Percentiles rank a stretch among this genome's conserved stretches.
Conservation (phyloP, 2,888 invertebrate species). For the Amitus sp. region DNA sequence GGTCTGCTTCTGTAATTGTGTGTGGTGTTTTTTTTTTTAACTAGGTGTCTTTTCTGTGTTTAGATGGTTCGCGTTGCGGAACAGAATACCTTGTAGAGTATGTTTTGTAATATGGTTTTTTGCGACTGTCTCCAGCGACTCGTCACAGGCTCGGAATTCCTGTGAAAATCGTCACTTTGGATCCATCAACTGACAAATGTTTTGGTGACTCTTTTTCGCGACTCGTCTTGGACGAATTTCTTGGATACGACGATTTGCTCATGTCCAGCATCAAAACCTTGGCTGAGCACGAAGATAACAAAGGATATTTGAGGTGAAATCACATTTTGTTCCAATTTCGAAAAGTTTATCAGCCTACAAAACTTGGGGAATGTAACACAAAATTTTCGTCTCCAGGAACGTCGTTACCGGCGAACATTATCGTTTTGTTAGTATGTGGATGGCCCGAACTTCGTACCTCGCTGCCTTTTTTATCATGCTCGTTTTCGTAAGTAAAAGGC, state of each 20-base stretch:
- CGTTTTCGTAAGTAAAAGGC: slow-evolving; percentile 88
- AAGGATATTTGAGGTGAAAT: slow-evolving; percentile 86
- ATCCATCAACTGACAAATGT: slow-evolving; percentile 89
- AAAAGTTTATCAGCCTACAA: neutral
- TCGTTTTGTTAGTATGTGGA: slow-evolving; percentile 97
- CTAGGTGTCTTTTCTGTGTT: slow-evolving; percentile 60
- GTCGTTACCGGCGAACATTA: slow-evolving; percentile 99
- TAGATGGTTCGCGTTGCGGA: slow-evolving; percentile 72
- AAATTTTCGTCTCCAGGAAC: slow-evolving; percentile 74
- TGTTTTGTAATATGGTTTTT: slow-evolving; percentile 95
- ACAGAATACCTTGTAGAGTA: slow-evolving; percentile 95
- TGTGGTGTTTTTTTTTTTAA: neutral
- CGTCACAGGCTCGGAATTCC: slow-evolving; percentile 90
- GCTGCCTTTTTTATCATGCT: slow-evolving; percentile 98
- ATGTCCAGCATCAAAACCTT: slow-evolving; percentile 96
- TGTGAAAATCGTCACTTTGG: slow-evolving; percentile 86
- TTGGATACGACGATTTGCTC: slow-evolving; percentile 96
- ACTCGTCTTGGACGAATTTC: slow-evolving; percentile 88
- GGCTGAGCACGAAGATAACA: slow-evolving; percentile 96
- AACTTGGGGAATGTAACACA: neutral
- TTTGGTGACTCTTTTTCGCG: slow-evolving; percentile 94
- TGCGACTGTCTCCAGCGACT: slow-evolving; percentile 88
- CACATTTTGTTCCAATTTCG: neutral
- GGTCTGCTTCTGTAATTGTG: neutral
- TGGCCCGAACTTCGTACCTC: slow-evolving; percentile 93